These are phyloP conservation scores for Ceratotherium simum DNA, from an alignment of 2,113 vertebrate genomes.

Conservation along the genomic window DNA sequence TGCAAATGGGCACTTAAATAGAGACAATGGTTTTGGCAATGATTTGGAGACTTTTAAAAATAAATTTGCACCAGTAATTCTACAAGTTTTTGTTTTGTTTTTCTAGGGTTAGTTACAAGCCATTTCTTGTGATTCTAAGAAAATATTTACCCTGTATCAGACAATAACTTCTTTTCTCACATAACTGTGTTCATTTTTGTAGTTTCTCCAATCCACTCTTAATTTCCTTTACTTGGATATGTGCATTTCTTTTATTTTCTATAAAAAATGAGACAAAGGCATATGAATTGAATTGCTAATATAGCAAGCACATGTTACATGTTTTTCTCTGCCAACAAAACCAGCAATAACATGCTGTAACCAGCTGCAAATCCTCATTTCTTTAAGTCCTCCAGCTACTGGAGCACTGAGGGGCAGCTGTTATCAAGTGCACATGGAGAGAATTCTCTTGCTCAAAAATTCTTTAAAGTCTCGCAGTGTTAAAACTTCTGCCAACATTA, in stretches of 20 bases:
- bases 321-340: neutral
- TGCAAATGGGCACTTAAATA: neutral
- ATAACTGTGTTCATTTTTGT: neutral
- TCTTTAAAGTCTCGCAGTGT: neutral
- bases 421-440: neutral
- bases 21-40: neutral
- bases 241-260: neutral
- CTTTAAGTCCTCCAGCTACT: neutral
- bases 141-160: neutral
- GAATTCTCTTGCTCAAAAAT: neutral
- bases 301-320: neutral
- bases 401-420: neutral
- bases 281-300: neutral
- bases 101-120: neutral
- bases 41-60: neutral
- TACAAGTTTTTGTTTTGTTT: constrained; percentile 15
- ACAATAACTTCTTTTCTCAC: neutral
- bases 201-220: neutral
- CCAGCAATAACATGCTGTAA: neutral
- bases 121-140: constrained; percentile 16
- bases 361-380: neutral
- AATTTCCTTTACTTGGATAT: neutral
- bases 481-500: neutral
- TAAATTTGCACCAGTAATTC: neutral
- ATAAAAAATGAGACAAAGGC: neutral